Evolutionary conservation across 2,113 vertebrate species (phyloP).

Genomic region (Pantherophis guttatus): DNA sequence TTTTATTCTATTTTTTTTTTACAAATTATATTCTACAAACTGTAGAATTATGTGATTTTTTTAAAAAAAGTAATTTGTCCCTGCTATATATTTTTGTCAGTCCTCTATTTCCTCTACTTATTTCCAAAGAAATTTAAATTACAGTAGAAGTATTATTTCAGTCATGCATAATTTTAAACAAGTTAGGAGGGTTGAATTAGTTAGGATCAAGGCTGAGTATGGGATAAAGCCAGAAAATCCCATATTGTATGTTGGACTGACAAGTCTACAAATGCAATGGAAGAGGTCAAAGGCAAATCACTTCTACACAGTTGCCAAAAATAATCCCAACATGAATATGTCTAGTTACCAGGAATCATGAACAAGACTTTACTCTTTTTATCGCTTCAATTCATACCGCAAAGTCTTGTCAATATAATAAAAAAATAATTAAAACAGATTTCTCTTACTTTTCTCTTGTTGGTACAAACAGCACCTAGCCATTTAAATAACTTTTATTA

Average conservation of each 20-base stretch:
- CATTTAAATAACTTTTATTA: not conserved
- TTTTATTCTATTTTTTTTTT: not conserved
- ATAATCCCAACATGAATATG: not conserved
- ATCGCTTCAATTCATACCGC: not conserved
- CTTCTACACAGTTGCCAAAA: not conserved
- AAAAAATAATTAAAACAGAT: not conserved
- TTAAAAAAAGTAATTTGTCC: not conserved
- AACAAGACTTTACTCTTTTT: not conserved
- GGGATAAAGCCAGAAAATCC: not conserved
- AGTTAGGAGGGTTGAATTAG: not conserved
- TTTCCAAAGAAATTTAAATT: not conserved
- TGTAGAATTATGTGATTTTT: not conserved
- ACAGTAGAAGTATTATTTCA: not conserved
- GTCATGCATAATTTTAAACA: not conserved
- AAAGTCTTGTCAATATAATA: not conserved
- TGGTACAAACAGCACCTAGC: not conserved
- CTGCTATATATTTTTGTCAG: not conserved
- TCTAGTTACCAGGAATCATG: not conserved
- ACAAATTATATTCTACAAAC: not conserved
- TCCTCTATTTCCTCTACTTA: not conserved
- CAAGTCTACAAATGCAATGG: not conserved
- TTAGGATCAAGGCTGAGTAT: not conserved
- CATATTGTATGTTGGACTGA: not conserved
- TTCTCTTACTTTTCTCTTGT: not conserved
- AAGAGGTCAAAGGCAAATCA: not conserved